Percentiles rank a stretch among this genome's conserved stretches.
Evolutionary conservation across 2,888 invertebrate genomes (phyloP).

Genomic region (Glyphotaelius pellucidus): DNA sequence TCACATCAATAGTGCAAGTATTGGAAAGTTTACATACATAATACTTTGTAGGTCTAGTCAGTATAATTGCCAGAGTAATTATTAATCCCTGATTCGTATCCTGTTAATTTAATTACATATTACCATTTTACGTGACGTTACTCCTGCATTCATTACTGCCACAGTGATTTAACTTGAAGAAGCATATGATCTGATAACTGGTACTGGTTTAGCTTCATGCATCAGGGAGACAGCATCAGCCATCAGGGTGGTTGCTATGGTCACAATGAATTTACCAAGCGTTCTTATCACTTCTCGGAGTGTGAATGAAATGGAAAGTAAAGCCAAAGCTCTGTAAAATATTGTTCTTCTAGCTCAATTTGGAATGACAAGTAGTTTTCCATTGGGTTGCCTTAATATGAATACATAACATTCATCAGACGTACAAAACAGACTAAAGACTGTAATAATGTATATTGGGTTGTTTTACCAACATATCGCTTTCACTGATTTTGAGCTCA

Average conservation of each 20-base stretch:
- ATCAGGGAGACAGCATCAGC: neutral
- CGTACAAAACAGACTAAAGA: conserved; percentile 39
- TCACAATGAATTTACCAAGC: neutral
- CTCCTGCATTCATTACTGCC: neutral
- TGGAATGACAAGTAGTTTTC: conserved; percentile 12
- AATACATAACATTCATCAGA: conserved; percentile 28
- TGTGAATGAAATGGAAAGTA: neutral
- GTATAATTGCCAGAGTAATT: conserved; percentile 7
- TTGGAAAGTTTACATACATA: conserved; percentile 16
- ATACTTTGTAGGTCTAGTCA: conserved; percentile 1
- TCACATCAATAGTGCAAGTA: neutral
- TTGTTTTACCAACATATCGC: conserved; percentile 44
- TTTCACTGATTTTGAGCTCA: neutral
- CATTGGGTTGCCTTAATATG: conserved; percentile 30
- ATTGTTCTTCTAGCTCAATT: neutral
- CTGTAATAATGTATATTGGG: conserved; percentile 30
- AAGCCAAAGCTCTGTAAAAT: neutral
- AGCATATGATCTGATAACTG: neutral
- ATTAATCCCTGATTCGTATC: neutral
- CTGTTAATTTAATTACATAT: neutral
- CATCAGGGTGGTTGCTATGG: neutral
- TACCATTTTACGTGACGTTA: neutral
- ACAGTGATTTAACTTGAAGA: neutral
- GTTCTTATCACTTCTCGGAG: neutral
- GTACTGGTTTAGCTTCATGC: neutral